Evolutionary conservation across 2,888 invertebrate species (phyloP), one percentile per base, ranked within the genome.

Genomic region (Prosapia bicincta): DNA sequence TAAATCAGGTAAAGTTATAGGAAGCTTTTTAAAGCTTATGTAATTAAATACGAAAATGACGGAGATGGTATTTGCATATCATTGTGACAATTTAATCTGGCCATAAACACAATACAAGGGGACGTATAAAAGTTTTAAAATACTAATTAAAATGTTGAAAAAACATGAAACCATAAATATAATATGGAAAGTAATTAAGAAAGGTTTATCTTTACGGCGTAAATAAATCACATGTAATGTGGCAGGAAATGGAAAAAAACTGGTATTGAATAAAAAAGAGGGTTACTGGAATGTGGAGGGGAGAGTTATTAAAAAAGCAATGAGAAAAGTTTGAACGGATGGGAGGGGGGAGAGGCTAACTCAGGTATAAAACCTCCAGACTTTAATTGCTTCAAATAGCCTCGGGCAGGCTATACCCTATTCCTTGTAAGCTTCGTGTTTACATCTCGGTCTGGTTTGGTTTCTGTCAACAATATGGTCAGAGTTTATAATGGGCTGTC

Each of bases 221-320:
- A 54, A 54, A 54, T 54, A 54, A 54, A 54, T 54, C 54, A 54
- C 54, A 20, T 54, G 38, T 38, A 38, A 38, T 38, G 20, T 20
- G 54, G 54, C 54, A 54, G 54, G 54, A 54, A 54, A 54, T 54
- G 20, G n/a, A 54, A 54, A 54, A 54, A 54, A 54, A 54, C 54
- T 54, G n/a, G 54, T 54, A 54, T 54, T 54, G 54, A 78, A 73
- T 76, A 78, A 78, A 76, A 75, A 76, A 78, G 75, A 78, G 76
- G 78, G 76, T 71, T 76, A 66, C 20, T 66, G 54, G 72, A 71
- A 67, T 74, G 68, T 71, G 68, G 69, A 74, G 71, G 20, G 69
- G 72, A 75, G 75, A 71, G 76, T 76, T 75, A 72, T 76, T 76
- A 76, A 78, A 78, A 76, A 78, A 76, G 70, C 23, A 69, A 74